Evolutionary conservation across 2,888 invertebrate genomes (phyloP).

Genomic region (Eristalis pertinax): DNA sequence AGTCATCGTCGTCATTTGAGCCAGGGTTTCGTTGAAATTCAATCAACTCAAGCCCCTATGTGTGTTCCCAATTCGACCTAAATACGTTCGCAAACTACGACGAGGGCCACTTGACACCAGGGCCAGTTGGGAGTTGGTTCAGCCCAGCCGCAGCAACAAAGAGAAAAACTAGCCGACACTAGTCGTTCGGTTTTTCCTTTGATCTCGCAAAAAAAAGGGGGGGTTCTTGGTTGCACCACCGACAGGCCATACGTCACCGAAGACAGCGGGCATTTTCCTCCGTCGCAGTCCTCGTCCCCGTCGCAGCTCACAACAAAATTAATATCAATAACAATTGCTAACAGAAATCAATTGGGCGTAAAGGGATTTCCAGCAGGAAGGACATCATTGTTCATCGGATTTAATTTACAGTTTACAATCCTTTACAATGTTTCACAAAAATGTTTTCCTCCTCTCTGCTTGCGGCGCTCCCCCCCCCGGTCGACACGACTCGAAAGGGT

Average conservation of each 20-base stretch:
- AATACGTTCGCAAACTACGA: constrained; percentile 11
- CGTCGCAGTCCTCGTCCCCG: not conserved
- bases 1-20: constrained; percentile 17
- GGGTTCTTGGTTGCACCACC: not conserved
- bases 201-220: not conserved
- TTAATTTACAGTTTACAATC: constrained; percentile 32
- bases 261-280: not conserved
- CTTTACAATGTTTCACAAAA: constrained; percentile 57
- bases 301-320: constrained; percentile 34
- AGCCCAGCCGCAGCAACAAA: constrained; percentile 18
- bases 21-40: not conserved
- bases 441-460: constrained; percentile 21
- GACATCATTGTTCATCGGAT: constrained; percentile 64
- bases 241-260: not conserved
- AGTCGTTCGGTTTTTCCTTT: not conserved
- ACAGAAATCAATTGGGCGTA: constrained; percentile 64
- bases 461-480: not conserved
- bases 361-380: constrained; percentile 34
- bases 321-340: constrained; percentile 68
- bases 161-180: constrained; percentile 4
- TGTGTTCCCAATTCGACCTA: constrained; percentile 40
- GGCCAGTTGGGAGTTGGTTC: constrained; percentile 15
- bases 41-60: constrained; percentile 40
- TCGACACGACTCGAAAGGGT: constrained; percentile 45
- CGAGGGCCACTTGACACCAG: constrained; percentile 31